Evolutionary conservation across 2,888 invertebrate genomes (phyloP).

Genomic region (Mythimna loreyi): DNA sequence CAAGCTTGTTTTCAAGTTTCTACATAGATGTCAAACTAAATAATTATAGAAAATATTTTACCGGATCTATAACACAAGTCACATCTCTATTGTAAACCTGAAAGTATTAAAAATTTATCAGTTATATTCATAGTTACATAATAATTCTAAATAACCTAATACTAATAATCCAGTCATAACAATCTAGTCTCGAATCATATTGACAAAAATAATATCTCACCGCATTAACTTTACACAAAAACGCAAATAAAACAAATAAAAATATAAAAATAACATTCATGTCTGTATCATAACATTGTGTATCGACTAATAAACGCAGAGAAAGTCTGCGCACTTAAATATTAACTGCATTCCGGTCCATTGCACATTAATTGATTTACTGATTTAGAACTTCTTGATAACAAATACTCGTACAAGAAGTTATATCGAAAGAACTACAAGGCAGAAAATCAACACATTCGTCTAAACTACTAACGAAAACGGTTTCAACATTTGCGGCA

Average conservation of each 20-base stretch:
- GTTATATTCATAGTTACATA: no score
- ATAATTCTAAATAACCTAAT: no score
- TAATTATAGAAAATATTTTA: constrained; percentile 60
- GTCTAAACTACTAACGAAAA: background rate
- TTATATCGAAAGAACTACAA: background rate
- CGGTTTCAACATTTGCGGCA: background rate
- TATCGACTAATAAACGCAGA: constrained; percentile 57
- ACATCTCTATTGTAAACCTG: constrained; percentile 84
- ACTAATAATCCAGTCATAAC: no score
- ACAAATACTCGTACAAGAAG: background rate
- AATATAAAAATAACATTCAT: constrained; percentile 82
- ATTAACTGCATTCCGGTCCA: constrained; percentile 72
- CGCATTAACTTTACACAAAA: constrained; percentile 72
- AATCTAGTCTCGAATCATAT: constrained; percentile 10
- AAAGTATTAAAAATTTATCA: constrained; percentile 56
- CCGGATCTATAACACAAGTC: constrained; percentile 80
- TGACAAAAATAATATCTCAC: constrained; percentile 70
- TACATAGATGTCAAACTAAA: background rate
- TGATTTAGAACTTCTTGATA: constrained; percentile 70
- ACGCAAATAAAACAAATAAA: constrained; percentile 73
- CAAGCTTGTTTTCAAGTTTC: background rate
- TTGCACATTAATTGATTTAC: constrained; percentile 72
- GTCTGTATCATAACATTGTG: constrained; percentile 76
- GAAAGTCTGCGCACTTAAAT: constrained; percentile 74
- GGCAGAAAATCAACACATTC: background rate